These are phyloP conservation scores for Lethocerus indicus DNA, from an alignment of 1,140 invertebrate species.

Conservation along the genomic window DNA sequence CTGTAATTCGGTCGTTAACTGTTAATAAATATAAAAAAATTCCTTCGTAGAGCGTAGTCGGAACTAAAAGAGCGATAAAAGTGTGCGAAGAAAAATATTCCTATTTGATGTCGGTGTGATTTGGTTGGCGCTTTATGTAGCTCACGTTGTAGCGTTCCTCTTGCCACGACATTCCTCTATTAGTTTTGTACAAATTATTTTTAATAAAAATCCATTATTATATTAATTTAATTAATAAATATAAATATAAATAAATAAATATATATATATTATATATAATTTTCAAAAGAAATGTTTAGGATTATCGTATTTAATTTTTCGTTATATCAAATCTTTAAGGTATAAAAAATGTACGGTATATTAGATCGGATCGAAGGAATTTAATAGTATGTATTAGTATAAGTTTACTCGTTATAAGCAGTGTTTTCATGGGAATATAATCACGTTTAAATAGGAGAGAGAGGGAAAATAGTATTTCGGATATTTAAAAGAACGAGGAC, in stretches of 20 bases:
- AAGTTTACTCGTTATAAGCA: slow-evolving; percentile 15
- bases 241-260: slow-evolving; percentile 11
- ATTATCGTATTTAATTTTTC: slow-evolving; percentile 18
- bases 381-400: slow-evolving; percentile 12
- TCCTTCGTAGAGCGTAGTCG: slow-evolving; percentile 1
- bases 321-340: slow-evolving; percentile 18
- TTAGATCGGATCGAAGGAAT: slow-evolving; percentile 10
- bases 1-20: slow-evolving; percentile 12
- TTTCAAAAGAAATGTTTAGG: slow-evolving; percentile 15
- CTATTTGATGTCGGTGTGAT: slow-evolving; percentile 4
- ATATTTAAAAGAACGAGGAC: too few relatives aligned
- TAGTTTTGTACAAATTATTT: slow-evolving; percentile 11
- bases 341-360: slow-evolving; percentile 13
- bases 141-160: slow-evolving; percentile 9
- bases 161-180: slow-evolving; percentile 11
- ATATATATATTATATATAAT: slow-evolving; percentile 15
- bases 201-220: slow-evolving; percentile 11
- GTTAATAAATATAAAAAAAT: slow-evolving; percentile 9
- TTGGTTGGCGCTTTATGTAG: slow-evolving; percentile 5
- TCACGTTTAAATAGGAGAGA: slow-evolving; percentile 7
- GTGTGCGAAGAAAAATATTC: slow-evolving; percentile 3
- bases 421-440: slow-evolving; percentile 16
- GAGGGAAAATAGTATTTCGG: not conserved
- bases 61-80: not conserved
- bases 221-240: slow-evolving; percentile 13